Base-by-base conservation (phyloP, 2,888 invertebrate genomes). In the Monochamus alternatus region DNA sequence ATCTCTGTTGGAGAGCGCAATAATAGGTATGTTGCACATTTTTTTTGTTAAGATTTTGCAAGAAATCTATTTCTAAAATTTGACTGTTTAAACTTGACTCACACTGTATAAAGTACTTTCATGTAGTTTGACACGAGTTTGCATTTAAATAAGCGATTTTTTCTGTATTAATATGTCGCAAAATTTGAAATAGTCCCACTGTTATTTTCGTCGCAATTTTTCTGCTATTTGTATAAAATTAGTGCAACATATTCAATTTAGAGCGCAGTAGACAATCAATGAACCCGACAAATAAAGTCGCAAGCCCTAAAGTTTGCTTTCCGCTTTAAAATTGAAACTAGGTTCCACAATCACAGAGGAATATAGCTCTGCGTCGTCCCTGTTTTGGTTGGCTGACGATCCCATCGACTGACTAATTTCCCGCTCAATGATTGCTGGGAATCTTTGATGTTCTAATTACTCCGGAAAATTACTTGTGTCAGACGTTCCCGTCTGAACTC, bases 401-500 rank as follows among this genome's bases (percentile, higher is more conserved):
- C n/a, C 55, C 55, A 55, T 55, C 22, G 55, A 55, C 55, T 55
- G 55, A 55, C 14, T 55, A 55, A 55, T 55, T 55, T 55, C 12
- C 55, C 55, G 55, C 55, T 55, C 55, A n/a, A 55, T 55, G 55
- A 55, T 22, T n/a, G 55, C 22, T 14, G 55, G 55, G 55, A 55
- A 55, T 55, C 55, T 55, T 55, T 55, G 55, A 55, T 55, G 55
- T 55, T 55, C 14, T 55, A 55, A 55, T 55, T 55, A 55, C 55
- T 22, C 7, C 55, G 55, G 55, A 55, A 55, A 55, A 55, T 55
- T 55, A 55, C 55, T 55, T 22, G n/a, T 55, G 55, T 55, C 55
- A 55, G 55, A 55, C 3, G 55, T 14, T 55, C n/a, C 14, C n/a
- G 14, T 55, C 55, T 55, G 55, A 47, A 10, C 47, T 47, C 47